Conservation (phyloP, 1,140 invertebrate genomes). For the Cardiocondyla obscurior region DNA sequence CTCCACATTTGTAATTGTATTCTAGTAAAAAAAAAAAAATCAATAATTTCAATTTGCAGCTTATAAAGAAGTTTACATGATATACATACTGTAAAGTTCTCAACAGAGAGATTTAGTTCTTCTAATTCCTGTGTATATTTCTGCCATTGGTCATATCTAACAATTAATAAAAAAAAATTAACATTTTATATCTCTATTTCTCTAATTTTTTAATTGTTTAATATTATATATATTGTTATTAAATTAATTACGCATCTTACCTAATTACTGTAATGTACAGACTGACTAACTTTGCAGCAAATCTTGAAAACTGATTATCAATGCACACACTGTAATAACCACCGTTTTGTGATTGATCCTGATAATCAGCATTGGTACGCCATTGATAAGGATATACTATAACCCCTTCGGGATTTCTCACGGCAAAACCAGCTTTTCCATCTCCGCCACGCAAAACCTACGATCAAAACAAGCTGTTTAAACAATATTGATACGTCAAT, state of each 20-base stretch:
- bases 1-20: slow-evolving; percentile 90
- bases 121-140: slow-evolving; percentile 95
- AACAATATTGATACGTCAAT: neutral
- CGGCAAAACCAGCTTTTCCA: slow-evolving; percentile 95
- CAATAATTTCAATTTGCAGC: slow-evolving; percentile 69
- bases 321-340: slow-evolving; percentile 97
- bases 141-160: slow-evolving; percentile 95
- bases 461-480: slow-evolving; percentile 3
- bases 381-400: slow-evolving; percentile 96
- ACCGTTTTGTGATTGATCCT: slow-evolving; percentile 90
- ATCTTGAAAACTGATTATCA: slow-evolving; percentile 97
- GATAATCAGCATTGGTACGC: slow-evolving; percentile 93
- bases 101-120: slow-evolving; percentile 93
- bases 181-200: neutral
- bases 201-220: no score
- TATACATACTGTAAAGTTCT: slow-evolving; percentile 93
- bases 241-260: slow-evolving; percentile 73
- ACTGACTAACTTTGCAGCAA: slow-evolving; percentile 96
- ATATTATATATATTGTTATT: neutral
- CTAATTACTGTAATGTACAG: slow-evolving; percentile 96
- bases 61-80: neutral
- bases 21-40: slow-evolving; percentile 86
- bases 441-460: slow-evolving; percentile 95
- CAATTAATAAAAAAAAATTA: neutral
- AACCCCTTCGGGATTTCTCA: slow-evolving; percentile 92